Percentiles rank a stretch among this genome's conserved stretches.
Conservation (phyloP, 2,113 vertebrate species). For the Sylvietta virens region DNA sequence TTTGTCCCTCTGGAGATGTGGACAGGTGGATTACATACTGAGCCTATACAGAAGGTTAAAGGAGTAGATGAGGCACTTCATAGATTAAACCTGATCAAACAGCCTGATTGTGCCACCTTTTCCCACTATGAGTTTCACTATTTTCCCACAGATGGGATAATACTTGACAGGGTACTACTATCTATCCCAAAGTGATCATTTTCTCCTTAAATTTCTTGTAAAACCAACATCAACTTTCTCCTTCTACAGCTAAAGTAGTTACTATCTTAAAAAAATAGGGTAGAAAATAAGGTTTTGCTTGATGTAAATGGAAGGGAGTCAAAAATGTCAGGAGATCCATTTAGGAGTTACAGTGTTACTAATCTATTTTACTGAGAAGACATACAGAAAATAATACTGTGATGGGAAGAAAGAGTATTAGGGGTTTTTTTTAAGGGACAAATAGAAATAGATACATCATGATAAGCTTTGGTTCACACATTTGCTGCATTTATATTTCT, state of each 20-base stretch:
- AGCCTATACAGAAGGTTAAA: conserved; percentile 30
- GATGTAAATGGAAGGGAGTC: not conserved
- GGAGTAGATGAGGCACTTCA: conserved; percentile 27
- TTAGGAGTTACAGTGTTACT: conserved; percentile 22
- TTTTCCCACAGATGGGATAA: conserved; percentile 27
- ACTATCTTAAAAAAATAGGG: not conserved
- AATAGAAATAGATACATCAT: not conserved
- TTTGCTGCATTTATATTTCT: conserved; percentile 1
- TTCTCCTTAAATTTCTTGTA: conserved; percentile 53
- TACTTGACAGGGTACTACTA: conserved; percentile 40
- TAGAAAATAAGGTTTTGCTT: conserved; percentile 36
- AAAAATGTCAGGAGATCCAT: conserved; percentile 24
- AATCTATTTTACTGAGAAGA: conserved; percentile 12
- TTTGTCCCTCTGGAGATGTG: conserved; percentile 13
- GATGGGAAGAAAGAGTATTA: not conserved
- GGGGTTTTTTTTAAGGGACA: not conserved
- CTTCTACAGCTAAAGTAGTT: not conserved
- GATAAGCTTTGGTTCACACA: not conserved
- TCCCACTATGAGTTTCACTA: conserved; percentile 15
- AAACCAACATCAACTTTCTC: conserved; percentile 32
- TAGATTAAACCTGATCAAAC: conserved; percentile 34
- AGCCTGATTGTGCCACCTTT: conserved; percentile 35
- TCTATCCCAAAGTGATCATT: conserved; percentile 52
- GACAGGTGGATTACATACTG: conserved; percentile 33
- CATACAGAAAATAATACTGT: not conserved